Conservation (phyloP, 1,140 invertebrate genomes). For the Zaprionus capensis region DNA sequence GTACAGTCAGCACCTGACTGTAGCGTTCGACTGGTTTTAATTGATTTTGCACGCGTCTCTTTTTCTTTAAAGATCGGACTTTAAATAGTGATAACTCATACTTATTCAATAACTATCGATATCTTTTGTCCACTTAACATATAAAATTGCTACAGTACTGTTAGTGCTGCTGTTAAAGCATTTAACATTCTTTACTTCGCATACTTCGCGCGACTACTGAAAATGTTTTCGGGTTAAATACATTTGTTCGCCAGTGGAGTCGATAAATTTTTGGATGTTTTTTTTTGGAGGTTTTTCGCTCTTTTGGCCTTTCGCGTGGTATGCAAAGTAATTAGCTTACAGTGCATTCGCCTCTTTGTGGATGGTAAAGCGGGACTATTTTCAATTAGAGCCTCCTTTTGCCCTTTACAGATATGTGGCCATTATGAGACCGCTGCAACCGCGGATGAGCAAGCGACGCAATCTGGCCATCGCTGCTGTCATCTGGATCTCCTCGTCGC, state of each 20-base stretch:
- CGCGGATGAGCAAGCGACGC: slow-evolving; percentile 91
- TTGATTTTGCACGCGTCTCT: background rate
- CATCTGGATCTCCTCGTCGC: slow-evolving; percentile 91
- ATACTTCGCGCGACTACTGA: background rate
- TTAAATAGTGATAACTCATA: background rate
- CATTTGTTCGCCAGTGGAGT: background rate
- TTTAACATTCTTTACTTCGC: too few species aligned
- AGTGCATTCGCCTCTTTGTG: background rate
- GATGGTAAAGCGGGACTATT: background rate
- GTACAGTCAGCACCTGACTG: too few species aligned
- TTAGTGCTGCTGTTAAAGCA: background rate
- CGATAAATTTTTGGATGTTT: background rate
- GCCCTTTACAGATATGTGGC: slow-evolving; percentile 91
- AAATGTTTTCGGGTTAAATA: background rate
- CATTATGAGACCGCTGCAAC: slow-evolving; percentile 95
- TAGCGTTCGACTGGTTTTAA: too few species aligned
- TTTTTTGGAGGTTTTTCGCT: background rate
- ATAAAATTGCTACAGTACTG: background rate
- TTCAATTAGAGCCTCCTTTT: slow-evolving; percentile 14
- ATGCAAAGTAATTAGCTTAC: slow-evolving; percentile 2
- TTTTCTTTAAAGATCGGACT: background rate
- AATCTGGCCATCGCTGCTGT: slow-evolving; percentile 92
- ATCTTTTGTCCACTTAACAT: background rate
- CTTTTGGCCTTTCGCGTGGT: background rate
- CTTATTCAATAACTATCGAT: background rate